These are phyloP conservation scores for Physocephala rufipes DNA, from an alignment of 2,888 invertebrate species.

Conservation along the genomic window DNA sequence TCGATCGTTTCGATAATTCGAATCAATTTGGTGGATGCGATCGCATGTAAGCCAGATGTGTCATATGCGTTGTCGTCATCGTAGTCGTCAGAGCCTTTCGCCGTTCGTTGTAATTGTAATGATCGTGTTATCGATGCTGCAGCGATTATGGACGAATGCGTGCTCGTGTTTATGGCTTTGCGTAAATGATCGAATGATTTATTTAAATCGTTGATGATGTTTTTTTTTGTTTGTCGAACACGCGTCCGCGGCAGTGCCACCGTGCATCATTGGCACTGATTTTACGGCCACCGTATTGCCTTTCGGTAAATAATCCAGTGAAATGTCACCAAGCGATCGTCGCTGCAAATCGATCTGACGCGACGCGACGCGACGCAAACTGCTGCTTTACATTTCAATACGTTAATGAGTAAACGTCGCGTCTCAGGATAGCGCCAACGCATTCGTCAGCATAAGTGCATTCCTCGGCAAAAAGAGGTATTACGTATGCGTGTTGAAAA, in stretches of 20 bases:
- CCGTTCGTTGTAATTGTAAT: slow-evolving; percentile 39
- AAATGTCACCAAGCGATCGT: too few relatives aligned
- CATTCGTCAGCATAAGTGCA: too few relatives aligned
- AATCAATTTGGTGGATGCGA: neutral
- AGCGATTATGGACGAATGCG: slow-evolving; percentile 24
- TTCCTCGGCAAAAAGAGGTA: too few relatives aligned
- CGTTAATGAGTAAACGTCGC: too few relatives aligned
- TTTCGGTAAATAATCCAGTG: too few relatives aligned
- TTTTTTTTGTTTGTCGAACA: slow-evolving; percentile 1
- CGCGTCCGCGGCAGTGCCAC: neutral
- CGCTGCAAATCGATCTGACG: slow-evolving; percentile 25
- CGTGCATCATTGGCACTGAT: too few relatives aligned
- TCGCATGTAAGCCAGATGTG: slow-evolving; percentile 19
- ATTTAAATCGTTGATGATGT: slow-evolving; percentile 50
- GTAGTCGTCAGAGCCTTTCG: too few relatives aligned
- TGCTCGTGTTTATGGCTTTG: slow-evolving; percentile 19
- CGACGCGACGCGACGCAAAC: slow-evolving; percentile 2
- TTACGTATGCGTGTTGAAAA: too few relatives aligned
- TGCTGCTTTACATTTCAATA: slow-evolving; percentile 1
- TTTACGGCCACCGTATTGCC: too few relatives aligned
- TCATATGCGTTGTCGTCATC: too few relatives aligned
- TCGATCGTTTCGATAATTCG: slow-evolving; percentile 13
- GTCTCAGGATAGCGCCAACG: neutral
- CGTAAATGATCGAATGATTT: slow-evolving; percentile 52
- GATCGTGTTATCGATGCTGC: slow-evolving; percentile 42